Evolutionary conservation across 2,888 invertebrate species (phyloP).

Genomic region (Drosophila phalerata): DNA sequence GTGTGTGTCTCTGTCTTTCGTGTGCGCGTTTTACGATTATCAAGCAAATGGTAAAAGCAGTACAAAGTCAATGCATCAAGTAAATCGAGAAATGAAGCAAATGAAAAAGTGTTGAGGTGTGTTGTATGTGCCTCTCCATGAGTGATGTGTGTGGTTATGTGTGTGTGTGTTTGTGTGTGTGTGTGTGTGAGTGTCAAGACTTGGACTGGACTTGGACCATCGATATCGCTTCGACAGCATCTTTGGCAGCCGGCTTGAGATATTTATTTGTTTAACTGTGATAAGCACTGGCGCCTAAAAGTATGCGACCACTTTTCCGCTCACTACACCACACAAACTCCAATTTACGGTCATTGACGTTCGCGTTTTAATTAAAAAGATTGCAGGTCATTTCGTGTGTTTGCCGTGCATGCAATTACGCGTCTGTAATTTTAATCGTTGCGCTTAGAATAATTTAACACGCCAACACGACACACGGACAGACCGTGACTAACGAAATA

Average conservation of each 20-base stretch:
- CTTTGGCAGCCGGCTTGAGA: constrained; percentile 9
- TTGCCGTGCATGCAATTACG: constrained; percentile 49
- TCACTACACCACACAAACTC: constrained; percentile 20
- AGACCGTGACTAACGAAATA: constrained; percentile 1
- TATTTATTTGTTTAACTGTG: neutral
- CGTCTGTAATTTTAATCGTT: constrained; percentile 53
- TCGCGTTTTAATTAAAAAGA: constrained; percentile 39
- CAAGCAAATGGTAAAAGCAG: constrained; percentile 27
- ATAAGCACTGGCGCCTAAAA: constrained; percentile 9
- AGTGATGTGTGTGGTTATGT: no score
- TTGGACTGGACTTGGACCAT: no score
- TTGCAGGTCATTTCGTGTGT: constrained; percentile 51
- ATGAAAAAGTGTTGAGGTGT: constrained; percentile 20
- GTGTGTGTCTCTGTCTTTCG: neutral
- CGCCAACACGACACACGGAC: constrained; percentile 10
- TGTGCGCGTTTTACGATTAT: constrained; percentile 19
- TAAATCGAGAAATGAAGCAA: neutral
- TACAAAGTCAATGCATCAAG: constrained; percentile 4
- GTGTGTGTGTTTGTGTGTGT: no score
- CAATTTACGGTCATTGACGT: constrained; percentile 76
- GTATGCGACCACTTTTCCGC: constrained; percentile 16
- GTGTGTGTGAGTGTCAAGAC: no score
- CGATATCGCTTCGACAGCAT: no score
- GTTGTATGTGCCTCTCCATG: no score
- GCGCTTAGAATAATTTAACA: constrained; percentile 44